Evolutionary conservation across 1,140 invertebrate species (phyloP), one percentile per base, ranked within the genome.

Genomic region (Bombus cullumanus): DNA sequence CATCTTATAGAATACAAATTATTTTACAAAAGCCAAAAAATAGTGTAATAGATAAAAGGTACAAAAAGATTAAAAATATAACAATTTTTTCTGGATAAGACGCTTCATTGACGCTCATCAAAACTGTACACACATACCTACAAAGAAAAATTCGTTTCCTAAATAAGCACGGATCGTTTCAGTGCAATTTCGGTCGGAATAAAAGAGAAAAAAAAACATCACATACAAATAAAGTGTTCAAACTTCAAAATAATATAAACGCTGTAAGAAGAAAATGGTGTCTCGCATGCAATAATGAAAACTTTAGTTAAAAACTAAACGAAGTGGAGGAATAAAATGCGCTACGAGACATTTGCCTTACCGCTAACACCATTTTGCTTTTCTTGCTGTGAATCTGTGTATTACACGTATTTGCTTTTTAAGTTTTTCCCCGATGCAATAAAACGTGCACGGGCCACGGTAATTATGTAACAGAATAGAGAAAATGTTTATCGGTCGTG

Each of bases 311-410:
- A 64, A 39, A 80, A 69, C 12, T 62, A 43, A 72, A 85, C 53
- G 68, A 79, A 84, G n/a, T 78, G 57, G 53, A 72, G 34, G 47
- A 80, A 85, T 64, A 80, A 79, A 74, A 72, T 81, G 88, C 59
- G 59, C 86, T 85, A 89, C 89, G 77, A 62, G 59, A 91, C 88
- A 85, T 89, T 91, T 74, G 90, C 81, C 90, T 91, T 90, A 91
- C 86, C 90, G 90, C 90, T 88, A 91, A 89, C 90, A 91, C 90
- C 90, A 91, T 91, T 91, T 91, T 91, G 90, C 79, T 86, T 87
- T 89, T 88, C 88, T 82, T 86, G 86, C 74, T 78, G 89, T 71
- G 79, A 81, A 86, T 83, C 86, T 89, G 84, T 89, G 81, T 90
- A 89, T 88, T 90, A 90, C 75, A 82, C 80, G 89, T 86, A 90